phyloP scores from a whole-genome alignment of 2,113 vertebrate genomes.

The Egretta garzetta region DNA sequence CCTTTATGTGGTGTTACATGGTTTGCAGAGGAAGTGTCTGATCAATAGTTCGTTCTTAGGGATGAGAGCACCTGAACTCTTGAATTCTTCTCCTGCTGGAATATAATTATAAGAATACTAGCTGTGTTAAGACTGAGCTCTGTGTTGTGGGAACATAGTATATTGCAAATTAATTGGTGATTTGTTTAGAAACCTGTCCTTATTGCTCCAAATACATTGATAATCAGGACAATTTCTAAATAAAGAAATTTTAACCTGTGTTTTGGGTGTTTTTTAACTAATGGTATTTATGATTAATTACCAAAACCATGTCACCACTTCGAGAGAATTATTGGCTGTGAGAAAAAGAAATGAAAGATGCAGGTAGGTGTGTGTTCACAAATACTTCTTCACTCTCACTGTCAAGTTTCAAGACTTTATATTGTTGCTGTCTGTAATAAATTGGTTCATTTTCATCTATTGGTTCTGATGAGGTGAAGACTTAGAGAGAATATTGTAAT shows the following conservation, averaged over 20 bases:
- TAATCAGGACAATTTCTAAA: background rate
- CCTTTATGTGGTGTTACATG: conserved; percentile 28
- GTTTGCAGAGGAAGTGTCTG: conserved; percentile 7
- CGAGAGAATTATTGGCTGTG: background rate
- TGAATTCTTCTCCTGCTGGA: background rate
- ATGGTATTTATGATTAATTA: background rate
- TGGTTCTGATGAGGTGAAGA: background rate
- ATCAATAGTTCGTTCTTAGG: conserved; percentile 15
- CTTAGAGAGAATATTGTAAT: background rate
- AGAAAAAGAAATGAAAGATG: background rate
- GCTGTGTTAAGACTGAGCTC: background rate
- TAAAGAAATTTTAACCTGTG: background rate
- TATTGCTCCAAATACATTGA: background rate
- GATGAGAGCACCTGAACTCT: background rate
- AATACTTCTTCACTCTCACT: background rate
- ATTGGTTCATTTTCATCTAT: background rate
- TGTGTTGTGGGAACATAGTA: background rate
- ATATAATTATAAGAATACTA: background rate
- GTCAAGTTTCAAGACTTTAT: background rate
- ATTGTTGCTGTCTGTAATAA: background rate
- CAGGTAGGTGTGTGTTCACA: background rate
- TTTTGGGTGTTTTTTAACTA: background rate
- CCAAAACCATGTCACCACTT: background rate
- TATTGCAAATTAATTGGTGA: background rate
- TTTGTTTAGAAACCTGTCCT: background rate